These are phyloP conservation scores for Hyposoter didymator DNA, from an alignment of 2,888 invertebrate species.

Conservation along the genomic window DNA sequence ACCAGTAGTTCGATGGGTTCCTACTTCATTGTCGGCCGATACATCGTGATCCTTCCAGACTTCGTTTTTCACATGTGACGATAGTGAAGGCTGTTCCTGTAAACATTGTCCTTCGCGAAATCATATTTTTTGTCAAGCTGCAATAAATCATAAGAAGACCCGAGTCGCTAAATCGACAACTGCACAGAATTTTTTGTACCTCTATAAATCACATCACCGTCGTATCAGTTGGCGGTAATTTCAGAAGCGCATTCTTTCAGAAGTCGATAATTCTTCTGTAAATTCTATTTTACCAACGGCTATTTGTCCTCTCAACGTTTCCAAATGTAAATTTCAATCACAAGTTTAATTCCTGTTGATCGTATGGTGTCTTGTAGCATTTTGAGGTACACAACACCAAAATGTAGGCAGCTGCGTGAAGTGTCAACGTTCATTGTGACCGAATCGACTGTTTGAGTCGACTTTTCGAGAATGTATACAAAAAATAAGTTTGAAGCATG, in stretches of 20 bases:
- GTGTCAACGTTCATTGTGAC: too few relatives aligned
- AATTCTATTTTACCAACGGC: background rate
- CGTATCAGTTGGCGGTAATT: background rate
- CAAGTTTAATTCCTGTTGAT: too few relatives aligned
- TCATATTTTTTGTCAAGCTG: too few relatives aligned
- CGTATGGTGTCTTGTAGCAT: too few relatives aligned
- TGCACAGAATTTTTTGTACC: background rate
- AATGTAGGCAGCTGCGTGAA: too few relatives aligned
- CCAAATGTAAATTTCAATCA: background rate
- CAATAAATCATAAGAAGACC: background rate
- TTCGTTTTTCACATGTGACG: background rate
- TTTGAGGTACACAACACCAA: too few relatives aligned
- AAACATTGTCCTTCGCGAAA: too few relatives aligned
- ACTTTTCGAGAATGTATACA: too few relatives aligned
- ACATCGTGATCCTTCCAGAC: background rate
- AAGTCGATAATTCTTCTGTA: background rate
- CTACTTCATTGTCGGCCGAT: background rate
- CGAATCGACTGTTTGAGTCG: too few relatives aligned
- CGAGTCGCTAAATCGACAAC: background rate
- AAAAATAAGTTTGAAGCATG: too few relatives aligned
- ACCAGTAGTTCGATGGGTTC: background rate
- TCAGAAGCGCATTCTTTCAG: background rate
- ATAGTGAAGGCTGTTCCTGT: background rate
- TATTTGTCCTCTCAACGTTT: background rate
- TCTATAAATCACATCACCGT: too few relatives aligned